phyloP scores from a whole-genome alignment of 2,113 vertebrate genomes.

The Halichoeres trimaculatus region DNA sequence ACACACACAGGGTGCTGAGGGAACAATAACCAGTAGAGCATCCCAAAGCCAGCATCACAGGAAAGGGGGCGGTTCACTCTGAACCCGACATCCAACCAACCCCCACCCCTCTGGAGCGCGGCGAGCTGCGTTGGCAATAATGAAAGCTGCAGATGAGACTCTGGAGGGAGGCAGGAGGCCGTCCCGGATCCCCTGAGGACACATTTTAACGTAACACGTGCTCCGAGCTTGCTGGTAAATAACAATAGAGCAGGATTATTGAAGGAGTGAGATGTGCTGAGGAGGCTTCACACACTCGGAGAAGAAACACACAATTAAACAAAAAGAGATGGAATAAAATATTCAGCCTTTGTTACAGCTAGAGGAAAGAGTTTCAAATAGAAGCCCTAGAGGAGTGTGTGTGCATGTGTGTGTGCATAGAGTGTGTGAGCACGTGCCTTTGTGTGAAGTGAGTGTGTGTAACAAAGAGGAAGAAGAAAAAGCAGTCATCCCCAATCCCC shows the following conservation, averaged over 20 bases:
- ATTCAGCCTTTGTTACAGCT: constrained; percentile 64
- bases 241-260: constrained; percentile 50
- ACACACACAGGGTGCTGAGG: constrained; percentile 37
- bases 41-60: constrained; percentile 59
- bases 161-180: constrained; percentile 52
- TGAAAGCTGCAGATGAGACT: constrained; percentile 67
- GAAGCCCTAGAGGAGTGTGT: constrained; percentile 14
- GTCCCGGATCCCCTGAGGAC: constrained; percentile 60
- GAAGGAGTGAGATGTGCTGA: constrained; percentile 47
- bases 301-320: constrained; percentile 30
- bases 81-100: constrained; percentile 38
- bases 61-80: no score
- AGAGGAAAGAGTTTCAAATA: constrained; percentile 36
- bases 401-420: constrained; percentile 5
- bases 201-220: constrained; percentile 49
- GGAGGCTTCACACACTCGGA: constrained; percentile 14
- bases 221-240: constrained; percentile 38
- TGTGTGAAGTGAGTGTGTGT: no score
- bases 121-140: constrained; percentile 65
- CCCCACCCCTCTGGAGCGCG: constrained; percentile 35
- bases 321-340: constrained; percentile 62
- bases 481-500: constrained; percentile 13
- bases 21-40: constrained; percentile 70
- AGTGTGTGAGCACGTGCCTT: no score
- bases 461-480: constrained; percentile 13